Evolutionary conservation across 1,140 invertebrate genomes (phyloP).

Genomic region (Ooceraea biroi): DNA sequence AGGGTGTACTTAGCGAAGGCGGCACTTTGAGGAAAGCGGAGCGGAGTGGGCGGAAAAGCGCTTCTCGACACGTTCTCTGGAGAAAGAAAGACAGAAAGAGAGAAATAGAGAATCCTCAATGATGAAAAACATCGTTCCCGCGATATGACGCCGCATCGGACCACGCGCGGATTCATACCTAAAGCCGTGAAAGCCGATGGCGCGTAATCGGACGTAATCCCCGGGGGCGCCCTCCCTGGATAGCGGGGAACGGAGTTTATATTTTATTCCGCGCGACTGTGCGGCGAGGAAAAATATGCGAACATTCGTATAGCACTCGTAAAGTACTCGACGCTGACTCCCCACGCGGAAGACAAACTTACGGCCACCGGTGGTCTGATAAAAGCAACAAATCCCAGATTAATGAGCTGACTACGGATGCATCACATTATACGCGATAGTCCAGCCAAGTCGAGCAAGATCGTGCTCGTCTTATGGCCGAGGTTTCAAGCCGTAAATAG

Average conservation of each 20-base stretch:
- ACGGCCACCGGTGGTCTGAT: not conserved
- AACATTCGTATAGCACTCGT: not conserved
- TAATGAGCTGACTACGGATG: slow-evolving; percentile 16
- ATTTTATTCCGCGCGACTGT: slow-evolving; percentile 6
- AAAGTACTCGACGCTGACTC: not conserved
- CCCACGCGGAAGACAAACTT: not conserved
- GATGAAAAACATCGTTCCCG: slow-evolving; percentile 25
- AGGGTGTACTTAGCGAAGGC: slow-evolving; percentile 43
- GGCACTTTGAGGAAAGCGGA: not conserved
- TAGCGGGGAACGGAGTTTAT: no score
- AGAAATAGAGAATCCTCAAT: not conserved
- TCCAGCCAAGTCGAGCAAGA: not conserved
- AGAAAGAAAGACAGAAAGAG: no score
- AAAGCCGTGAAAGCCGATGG: not conserved
- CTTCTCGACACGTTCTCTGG: not conserved
- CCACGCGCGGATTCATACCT: not conserved
- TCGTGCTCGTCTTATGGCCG: not conserved
- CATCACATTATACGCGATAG: not conserved
- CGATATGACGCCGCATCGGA: not conserved
- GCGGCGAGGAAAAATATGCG: no score
- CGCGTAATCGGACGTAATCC: not conserved
- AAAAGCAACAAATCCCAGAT: slow-evolving; percentile 16
- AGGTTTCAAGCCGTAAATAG: slow-evolving; percentile 46
- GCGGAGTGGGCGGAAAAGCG: slow-evolving; percentile 1
- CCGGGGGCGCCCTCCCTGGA: no score